Conservation (phyloP, 2,113 vertebrate genomes). For the Pseudonaja textilis region DNA sequence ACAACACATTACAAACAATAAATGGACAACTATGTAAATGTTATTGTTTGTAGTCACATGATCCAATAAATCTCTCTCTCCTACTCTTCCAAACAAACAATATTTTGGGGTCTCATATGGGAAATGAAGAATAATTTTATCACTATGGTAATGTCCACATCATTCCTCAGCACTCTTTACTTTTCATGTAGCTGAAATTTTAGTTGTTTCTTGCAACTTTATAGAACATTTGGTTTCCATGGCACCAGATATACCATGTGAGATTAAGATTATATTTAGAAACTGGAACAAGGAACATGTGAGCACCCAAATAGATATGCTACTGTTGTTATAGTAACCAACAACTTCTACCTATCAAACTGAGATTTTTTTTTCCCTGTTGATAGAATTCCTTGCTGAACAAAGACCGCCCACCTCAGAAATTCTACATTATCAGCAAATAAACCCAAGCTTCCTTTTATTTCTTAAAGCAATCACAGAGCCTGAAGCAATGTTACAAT, state of each 20-base stretch:
- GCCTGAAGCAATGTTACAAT: not conserved
- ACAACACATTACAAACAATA: not conserved
- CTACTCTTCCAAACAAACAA: not conserved
- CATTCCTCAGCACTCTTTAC: not conserved
- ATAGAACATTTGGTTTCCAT: constrained; percentile 63
- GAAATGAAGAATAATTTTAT: not conserved
- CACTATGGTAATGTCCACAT: not conserved
- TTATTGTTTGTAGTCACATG: not conserved
- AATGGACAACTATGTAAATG: not conserved
- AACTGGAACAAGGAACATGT: constrained; percentile 73
- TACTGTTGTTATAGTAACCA: constrained; percentile 65
- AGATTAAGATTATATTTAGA: constrained; percentile 79
- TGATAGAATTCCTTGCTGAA: not conserved
- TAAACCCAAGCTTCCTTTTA: not conserved
- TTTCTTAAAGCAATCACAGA: not conserved
- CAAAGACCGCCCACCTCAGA: not conserved
- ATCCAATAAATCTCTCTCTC: not conserved
- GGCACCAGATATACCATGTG: constrained; percentile 68
- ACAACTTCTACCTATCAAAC: constrained; percentile 63
- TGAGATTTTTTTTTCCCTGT: not conserved
- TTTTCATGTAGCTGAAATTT: constrained; percentile 49
- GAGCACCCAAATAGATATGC: constrained; percentile 64
- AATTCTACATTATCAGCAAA: constrained; percentile 3
- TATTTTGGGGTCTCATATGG: not conserved
- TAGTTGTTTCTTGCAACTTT: constrained; percentile 68